phyloP scores from a whole-genome alignment of 92 coral and sea anemone genomes.

The Porites evermanni region DNA sequence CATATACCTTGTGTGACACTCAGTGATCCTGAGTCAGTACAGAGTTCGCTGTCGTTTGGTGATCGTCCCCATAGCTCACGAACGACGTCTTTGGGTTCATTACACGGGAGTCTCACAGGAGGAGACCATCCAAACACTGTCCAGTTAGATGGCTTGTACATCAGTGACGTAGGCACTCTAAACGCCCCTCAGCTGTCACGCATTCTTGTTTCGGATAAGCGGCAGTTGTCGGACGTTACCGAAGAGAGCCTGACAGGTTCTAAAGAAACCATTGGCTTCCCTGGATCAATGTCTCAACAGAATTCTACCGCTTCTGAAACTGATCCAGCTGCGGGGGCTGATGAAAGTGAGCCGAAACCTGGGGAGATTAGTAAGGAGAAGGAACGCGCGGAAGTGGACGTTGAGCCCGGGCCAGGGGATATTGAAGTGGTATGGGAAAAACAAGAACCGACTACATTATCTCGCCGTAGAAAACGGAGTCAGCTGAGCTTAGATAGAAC shows the following conservation, averaged over 20 bases:
- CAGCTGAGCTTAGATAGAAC: conserved; percentile 2
- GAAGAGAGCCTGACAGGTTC: conserved; percentile 74
- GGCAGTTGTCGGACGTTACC: conserved; percentile 90
- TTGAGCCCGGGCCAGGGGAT: not conserved
- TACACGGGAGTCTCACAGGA: conserved; percentile 44
- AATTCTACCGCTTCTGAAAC: conserved; percentile 51
- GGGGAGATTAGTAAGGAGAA: not conserved
- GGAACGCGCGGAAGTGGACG: not conserved
- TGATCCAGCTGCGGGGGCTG: conserved; percentile 24
- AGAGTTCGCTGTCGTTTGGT: conserved; percentile 26
- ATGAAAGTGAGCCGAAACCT: conserved; percentile 17
- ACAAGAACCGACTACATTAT: not conserved
- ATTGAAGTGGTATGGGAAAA: conserved; percentile 40
- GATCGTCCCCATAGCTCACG: conserved; percentile 42
- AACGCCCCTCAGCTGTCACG: conserved; percentile 57
- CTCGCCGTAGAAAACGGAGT: conserved; percentile 32
- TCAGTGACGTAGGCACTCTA: conserved; percentile 44
- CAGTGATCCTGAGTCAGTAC: conserved; percentile 61
- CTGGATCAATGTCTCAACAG: conserved; percentile 51
- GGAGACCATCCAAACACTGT: conserved; percentile 18
- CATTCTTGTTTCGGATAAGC: conserved; percentile 61
- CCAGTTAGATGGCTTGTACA: conserved; percentile 28
- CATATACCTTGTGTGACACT: conserved; percentile 67
- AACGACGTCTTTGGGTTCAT: conserved; percentile 42
- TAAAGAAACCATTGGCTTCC: conserved; percentile 41